Base-by-base conservation (phyloP, 2,888 invertebrate species). In the Ectropis crepuscularia region DNA sequence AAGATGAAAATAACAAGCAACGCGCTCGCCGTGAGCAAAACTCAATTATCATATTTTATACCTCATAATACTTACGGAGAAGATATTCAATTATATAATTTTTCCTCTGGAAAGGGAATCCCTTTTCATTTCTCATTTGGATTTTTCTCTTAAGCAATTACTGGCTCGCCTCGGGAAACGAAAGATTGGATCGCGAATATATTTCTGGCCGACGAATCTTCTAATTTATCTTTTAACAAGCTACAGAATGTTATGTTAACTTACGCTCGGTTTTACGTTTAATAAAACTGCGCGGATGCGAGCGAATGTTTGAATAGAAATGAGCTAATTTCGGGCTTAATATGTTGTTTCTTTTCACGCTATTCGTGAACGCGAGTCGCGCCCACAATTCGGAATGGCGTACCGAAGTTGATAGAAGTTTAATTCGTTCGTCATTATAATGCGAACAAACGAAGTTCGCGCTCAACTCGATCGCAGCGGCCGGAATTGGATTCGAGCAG, bases 101-200 rank as follows among this genome's bases (percentile, higher is more conserved):
- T 91, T 90, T 90, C 86, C 87, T 89, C 86, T 87, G 87, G 87
- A 90, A 89, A 89, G 86, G 88, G 90, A 89, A 85, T 90, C 90
- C 90, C 90, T 90, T 91, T 91, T 91, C 90, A 91, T 92, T 92
- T 92, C 90, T 92, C 91, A 92, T 92, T 92, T 91, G 92, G 91
- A 92, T 92, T 92, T 92, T 92, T 92, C 92, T 92, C 91, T 91
- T 92, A 92, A 91, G 90, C 91, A 92, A 92, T 92, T 92, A 92
- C 86, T 78, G 74, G 81, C 72, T 74, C 78, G 89, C 89, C 87
- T 82, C 82, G 81, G 88, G 89, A 86, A 78, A 75, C 80, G 82
- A 74, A 83, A 81, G 86, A 89, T 87, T 85, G 87, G 85, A 82
- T 85, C 81, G 76, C 78, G 83, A 78, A 79, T 83, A 83, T 79